Evolutionary conservation across 2,797 vertebrate species (phyloP).

Genomic region (Manis pentadactyla): DNA sequence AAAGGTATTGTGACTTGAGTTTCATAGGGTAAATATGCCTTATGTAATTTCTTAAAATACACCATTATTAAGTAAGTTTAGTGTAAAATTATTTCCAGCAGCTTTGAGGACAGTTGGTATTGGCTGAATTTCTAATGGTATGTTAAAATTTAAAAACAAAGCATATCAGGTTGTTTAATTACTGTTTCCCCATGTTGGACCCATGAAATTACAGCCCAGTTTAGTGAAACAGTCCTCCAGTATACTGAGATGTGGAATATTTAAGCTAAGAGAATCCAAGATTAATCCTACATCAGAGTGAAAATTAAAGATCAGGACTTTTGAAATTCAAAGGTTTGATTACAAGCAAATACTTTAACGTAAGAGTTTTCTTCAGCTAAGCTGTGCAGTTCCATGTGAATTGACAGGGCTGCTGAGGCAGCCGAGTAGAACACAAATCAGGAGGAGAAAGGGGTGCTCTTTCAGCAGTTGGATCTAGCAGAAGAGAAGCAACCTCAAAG

Average conservation of each 20-base stretch:
- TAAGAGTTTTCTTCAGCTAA: neutral
- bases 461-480: neutral
- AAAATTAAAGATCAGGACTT: slow-evolving; percentile 24
- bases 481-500: neutral
- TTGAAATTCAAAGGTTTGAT: slow-evolving; percentile 25
- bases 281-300: neutral
- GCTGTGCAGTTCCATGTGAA: neutral
- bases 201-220: slow-evolving; percentile 13
- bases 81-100: slow-evolving; percentile 30
- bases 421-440: neutral
- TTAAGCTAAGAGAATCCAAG: neutral
- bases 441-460: neutral
- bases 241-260: slow-evolving; percentile 1
- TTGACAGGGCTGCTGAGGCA: neutral
- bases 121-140: slow-evolving; percentile 37
- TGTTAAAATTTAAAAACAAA: slow-evolving; percentile 30
- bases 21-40: neutral
- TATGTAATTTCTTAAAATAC: slow-evolving; percentile 4
- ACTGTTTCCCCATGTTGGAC: neutral
- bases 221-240: neutral
- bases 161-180: neutral
- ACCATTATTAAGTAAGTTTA: neutral
- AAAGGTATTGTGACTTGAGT: neutral
- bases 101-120: neutral
- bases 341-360: neutral